Evolutionary conservation across 2,797 vertebrate genomes (phyloP).

Genomic region (Todus mexicanus): DNA sequence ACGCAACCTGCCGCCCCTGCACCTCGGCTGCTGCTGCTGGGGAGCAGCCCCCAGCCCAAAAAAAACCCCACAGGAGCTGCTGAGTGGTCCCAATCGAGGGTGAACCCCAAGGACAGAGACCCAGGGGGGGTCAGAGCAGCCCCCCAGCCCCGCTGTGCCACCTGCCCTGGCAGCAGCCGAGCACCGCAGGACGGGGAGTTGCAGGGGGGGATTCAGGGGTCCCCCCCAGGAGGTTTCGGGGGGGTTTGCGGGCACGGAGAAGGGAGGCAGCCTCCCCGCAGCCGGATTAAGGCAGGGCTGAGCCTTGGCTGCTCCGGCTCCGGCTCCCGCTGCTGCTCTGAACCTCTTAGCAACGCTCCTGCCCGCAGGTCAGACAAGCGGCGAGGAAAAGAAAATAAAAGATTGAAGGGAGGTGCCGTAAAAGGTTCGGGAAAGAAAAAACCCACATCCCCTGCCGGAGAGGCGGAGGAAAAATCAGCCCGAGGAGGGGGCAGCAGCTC

Average conservation of each 20-base stretch:
- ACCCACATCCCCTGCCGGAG: not conserved
- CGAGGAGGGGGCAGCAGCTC: not conserved
- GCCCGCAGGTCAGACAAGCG: conserved; percentile 35
- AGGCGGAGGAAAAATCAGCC: not conserved
- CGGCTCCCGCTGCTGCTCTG: not conserved
- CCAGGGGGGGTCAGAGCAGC: rapidly evolving
- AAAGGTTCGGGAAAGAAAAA: conserved; percentile 12
- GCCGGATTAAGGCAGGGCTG: not conserved
- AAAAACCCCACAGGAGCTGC: not conserved
- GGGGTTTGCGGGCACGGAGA: not conserved
- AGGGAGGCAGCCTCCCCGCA: not conserved
- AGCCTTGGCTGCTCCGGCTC: not conserved
- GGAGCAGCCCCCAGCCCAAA: not conserved
- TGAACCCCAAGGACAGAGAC: not conserved
- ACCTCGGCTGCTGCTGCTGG: not conserved
- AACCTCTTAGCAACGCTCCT: conserved; percentile 5
- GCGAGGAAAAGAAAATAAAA: conserved; percentile 49
- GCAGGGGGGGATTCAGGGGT: too few species aligned
- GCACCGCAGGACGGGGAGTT: rapidly evolving
- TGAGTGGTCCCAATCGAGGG: not conserved
- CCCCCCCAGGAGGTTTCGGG: not conserved
- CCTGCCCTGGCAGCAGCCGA: not conserved
- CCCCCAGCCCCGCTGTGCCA: not conserved
- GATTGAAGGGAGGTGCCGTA: conserved; percentile 27
- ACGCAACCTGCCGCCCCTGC: rapidly evolving